phyloP scores from a whole-genome alignment of 2,797 vertebrate genomes.

The Gallinago solitaria region DNA sequence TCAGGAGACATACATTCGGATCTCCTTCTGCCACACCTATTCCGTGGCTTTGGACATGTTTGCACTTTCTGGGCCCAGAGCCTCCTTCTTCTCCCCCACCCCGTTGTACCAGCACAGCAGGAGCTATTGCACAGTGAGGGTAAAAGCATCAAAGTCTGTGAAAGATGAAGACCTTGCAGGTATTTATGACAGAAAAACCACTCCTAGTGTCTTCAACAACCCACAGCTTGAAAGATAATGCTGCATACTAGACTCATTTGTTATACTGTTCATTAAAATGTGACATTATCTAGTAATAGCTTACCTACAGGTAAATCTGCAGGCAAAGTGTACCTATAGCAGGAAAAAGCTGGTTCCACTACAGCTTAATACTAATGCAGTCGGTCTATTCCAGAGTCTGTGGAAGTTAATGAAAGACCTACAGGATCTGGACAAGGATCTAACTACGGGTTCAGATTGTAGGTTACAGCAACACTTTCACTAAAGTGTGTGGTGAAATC shows the following conservation, averaged over 20 bases:
- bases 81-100: neutral
- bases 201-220: neutral
- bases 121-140: fast-evolving
- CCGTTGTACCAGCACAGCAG: fast-evolving
- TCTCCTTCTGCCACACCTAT: neutral
- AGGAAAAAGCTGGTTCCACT: neutral
- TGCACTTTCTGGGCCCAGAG: neutral
- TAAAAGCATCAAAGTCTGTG: neutral
- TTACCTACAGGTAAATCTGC: neutral
- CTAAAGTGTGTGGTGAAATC: neutral
- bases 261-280: neutral
- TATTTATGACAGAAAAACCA: neutral
- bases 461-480: neutral
- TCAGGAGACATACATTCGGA: neutral
- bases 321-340: neutral
- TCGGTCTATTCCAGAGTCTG: neutral
- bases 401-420: neutral
- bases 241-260: neutral
- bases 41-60: neutral
- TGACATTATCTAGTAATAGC: neutral
- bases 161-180: neutral
- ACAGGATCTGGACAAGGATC: neutral
- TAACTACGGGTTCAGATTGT: neutral
- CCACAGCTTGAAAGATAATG: neutral
- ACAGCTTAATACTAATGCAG: neutral